phyloP scores from a whole-genome alignment of 2,888 invertebrate genomes.

The Cheilosia vernalis region DNA sequence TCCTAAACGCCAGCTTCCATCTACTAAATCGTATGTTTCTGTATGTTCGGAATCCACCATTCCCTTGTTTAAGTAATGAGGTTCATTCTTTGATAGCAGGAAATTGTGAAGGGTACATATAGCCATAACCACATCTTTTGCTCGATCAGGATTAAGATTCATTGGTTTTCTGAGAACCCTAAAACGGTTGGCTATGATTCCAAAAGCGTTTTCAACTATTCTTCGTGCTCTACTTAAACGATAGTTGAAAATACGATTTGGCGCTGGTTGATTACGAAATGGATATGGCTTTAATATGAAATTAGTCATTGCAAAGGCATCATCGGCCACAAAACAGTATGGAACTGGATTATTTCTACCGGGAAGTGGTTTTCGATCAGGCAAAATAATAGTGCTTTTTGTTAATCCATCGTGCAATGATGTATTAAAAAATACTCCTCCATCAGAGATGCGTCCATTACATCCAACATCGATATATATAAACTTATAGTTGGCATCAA shows the following conservation, averaged over 20 bases:
- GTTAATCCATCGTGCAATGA: too few species aligned
- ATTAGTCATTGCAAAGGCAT: neutral
- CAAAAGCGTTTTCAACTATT: too few species aligned
- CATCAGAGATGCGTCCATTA: neutral
- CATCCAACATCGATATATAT: neutral
- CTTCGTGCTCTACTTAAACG: too few species aligned
- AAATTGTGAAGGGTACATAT: slow-evolving; percentile 10
- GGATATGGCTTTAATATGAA: slow-evolving; percentile 8
- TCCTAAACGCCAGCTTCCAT: too few species aligned
- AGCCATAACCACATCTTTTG: slow-evolving; percentile 17
- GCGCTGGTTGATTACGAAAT: slow-evolving; percentile 22
- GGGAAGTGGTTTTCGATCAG: too few species aligned
- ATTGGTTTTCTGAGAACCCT: too few species aligned
- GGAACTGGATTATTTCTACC: too few species aligned
- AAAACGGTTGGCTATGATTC: too few species aligned
- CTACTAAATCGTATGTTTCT: too few species aligned
- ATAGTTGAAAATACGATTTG: neutral
- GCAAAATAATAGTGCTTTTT: too few species aligned
- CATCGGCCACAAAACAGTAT: neutral
- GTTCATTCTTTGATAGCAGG: neutral
- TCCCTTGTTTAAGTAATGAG: too few species aligned
- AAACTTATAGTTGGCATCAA: neutral
- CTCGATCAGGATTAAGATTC: slow-evolving; percentile 6
- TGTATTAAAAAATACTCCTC: too few species aligned
- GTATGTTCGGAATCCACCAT: neutral